Evolutionary conservation across 2,888 invertebrate species (phyloP), one percentile per base, ranked within the genome.

Genomic region (Chesias legatella): DNA sequence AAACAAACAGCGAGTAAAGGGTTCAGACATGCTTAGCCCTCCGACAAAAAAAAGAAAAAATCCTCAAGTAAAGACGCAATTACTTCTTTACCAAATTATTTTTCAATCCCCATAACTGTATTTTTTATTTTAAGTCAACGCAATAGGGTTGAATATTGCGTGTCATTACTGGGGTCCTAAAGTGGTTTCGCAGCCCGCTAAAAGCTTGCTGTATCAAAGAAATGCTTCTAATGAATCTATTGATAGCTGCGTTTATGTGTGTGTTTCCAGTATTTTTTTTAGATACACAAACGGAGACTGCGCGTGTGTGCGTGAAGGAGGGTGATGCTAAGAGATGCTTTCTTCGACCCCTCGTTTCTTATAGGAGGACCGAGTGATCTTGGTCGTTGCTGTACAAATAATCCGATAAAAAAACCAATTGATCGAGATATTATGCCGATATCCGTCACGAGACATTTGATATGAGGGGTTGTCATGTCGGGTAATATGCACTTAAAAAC

Each of bases 221-320:
- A 88, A 84, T 80, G 73, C 81, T 72, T 84, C 85, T 86, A 84
- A 86, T 83, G 84, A 86, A 78, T 81, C 78, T 82, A 88, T 88
- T 84, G 85, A 82, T 84, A 81, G 79, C 75, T 78, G 56, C 53
- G 64, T 60, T 60, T 78, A 69, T 76, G 69, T 80, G 68, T 77
- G 70, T 73, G 61, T 63, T 68, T 64, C 55, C 60, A 72, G 75
- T 70, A 73, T 81, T 82, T 86, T 79, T n/a, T 77, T 84, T 80
- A 75, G 70, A 69, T 77, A 74, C 66, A 63, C 67, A 70, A 66
- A 68, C 63, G 60, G 46, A 41, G 39, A 27, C 34, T 55, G 39
- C 50, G 59, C 51, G 45, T 60, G 74, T 67, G 73, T 80, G 83
- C 60, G 79, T 72, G 76, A 61, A 75, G 76, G 69, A 79, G 84